Conservation (phyloP, 2,797 vertebrate species). For the Thunnus albacares region DNA sequence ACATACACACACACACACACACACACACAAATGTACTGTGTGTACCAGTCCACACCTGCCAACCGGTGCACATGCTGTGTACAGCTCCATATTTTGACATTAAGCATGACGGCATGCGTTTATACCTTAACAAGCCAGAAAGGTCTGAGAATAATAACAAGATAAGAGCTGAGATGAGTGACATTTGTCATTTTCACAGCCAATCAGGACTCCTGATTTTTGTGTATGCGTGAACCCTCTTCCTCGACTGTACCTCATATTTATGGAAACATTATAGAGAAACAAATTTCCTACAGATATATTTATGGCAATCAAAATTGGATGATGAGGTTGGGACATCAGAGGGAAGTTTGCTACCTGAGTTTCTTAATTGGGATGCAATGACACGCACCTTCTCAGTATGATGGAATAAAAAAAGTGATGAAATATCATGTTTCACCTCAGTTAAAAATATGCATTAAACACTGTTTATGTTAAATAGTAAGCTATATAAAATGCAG, state of each 20-base stretch:
- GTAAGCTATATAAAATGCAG: background rate
- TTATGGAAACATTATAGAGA: conserved; percentile 40
- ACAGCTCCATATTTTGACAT: conserved; percentile 48
- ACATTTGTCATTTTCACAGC: conserved; percentile 27
- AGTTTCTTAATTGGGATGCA: conserved; percentile 34
- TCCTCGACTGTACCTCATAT: conserved; percentile 1
- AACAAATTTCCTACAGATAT: conserved; percentile 23
- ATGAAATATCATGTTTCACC: background rate
- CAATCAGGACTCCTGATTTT: conserved; percentile 16
- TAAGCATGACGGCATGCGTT: background rate
- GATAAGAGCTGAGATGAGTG: background rate
- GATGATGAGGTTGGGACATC: conserved; percentile 42
- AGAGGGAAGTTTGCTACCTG: conserved; percentile 22
- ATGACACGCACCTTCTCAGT: conserved; percentile 11
- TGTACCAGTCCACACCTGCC: conserved; percentile 50
- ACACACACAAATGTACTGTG: conserved; percentile 29
- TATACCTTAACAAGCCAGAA: background rate
- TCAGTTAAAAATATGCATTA: conserved; percentile 24
- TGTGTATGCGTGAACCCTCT: too few relatives aligned
- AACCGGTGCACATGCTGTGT: conserved; percentile 34
- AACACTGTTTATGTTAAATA: background rate
- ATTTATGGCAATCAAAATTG: conserved; percentile 68
- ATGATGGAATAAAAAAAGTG: background rate
- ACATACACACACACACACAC: too few relatives aligned
- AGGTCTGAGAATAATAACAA: background rate